These are phyloP conservation scores for Agrotis clavis DNA, from an alignment of 2,888 invertebrate genomes.

Conservation along the genomic window DNA sequence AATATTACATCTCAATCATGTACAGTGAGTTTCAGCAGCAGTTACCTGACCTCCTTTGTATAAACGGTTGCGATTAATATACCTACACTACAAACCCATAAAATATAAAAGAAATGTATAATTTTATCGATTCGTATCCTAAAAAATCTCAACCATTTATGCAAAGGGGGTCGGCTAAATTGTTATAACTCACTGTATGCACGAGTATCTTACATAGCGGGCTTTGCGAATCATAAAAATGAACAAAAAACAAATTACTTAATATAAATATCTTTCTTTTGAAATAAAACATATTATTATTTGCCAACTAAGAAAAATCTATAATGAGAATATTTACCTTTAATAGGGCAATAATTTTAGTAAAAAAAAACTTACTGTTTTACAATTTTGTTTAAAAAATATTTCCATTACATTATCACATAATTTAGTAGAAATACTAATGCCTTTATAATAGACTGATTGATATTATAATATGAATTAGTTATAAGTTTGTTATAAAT, in stretches of 20 bases:
- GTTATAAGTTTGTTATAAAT: conserved; percentile 56
- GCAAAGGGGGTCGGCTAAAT: no score
- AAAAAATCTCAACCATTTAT: no score
- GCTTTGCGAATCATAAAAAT: not conserved
- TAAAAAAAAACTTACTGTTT: not conserved
- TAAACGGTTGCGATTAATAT: no score
- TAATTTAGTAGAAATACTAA: conserved; percentile 39
- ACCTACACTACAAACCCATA: no score
- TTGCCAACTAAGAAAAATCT: not conserved
- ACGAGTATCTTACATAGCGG: not conserved
- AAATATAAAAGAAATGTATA: no score
- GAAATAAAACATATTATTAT: not conserved
- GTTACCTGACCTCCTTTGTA: no score
- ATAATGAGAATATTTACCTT: not conserved
- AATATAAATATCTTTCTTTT: not conserved
- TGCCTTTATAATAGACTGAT: conserved; percentile 56
- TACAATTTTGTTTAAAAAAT: not conserved
- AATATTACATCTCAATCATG: no score
- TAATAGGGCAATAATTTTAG: not conserved
- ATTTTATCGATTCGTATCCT: no score
- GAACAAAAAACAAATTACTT: not conserved
- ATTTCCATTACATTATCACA: conserved; percentile 3
- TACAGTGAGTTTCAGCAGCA: no score
- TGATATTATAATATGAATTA: conserved; percentile 50
- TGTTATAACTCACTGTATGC: no score